These are phyloP conservation scores for Balaenoptera acutorostrata DNA, from an alignment of 2,113 vertebrate genomes.

Conservation along the genomic window DNA sequence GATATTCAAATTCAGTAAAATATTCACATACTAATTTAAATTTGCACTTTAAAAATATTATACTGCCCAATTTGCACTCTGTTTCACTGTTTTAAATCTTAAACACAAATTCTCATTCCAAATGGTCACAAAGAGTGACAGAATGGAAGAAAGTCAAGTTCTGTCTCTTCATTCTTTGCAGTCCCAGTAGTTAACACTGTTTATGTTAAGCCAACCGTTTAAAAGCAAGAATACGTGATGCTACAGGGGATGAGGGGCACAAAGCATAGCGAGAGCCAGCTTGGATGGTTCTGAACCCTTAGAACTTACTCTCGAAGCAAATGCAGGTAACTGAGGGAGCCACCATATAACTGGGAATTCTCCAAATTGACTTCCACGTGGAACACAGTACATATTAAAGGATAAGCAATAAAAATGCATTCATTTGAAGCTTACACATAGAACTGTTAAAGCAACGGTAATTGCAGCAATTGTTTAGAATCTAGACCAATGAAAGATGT, in stretches of 20 bases:
- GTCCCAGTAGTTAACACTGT: neutral
- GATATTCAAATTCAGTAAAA: neutral
- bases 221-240: fast-evolving
- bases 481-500: neutral
- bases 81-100: neutral
- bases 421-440: neutral
- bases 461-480: neutral
- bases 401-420: neutral
- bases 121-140: neutral
- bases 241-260: fast-evolving
- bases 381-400: neutral
- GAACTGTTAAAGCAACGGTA: neutral
- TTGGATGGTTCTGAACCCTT: neutral
- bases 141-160: neutral
- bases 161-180: neutral
- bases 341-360: neutral
- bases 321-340: neutral
- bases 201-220: neutral
- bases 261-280: fast-evolving
- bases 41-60: neutral
- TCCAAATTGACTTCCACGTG: neutral
- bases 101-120: neutral
- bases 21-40: neutral
- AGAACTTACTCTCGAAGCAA: neutral
- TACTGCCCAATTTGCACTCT: neutral